Conservation (phyloP, 2,797 vertebrate species). For the Phataginus tricuspis region DNA sequence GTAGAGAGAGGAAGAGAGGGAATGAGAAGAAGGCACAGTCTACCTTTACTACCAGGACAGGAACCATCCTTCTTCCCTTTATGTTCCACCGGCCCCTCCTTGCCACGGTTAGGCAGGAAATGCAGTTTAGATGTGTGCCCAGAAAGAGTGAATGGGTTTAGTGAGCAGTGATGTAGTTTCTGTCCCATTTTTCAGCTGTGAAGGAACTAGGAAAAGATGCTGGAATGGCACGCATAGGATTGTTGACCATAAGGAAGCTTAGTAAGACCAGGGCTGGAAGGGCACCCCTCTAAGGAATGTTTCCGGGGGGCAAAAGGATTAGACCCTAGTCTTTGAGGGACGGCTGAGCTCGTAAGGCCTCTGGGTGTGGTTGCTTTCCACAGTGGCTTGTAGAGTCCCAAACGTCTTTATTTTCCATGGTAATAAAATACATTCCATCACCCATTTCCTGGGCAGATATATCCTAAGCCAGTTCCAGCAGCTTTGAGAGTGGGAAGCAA, state of each 20-base stretch:
- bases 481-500: background rate
- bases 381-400: background rate
- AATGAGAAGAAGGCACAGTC: background rate
- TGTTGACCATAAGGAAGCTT: background rate
- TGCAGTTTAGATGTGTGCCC: background rate
- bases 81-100: background rate
- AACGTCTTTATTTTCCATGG: background rate
- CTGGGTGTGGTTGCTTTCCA: background rate
- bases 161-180: background rate
- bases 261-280: background rate
- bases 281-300: background rate
- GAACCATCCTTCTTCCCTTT: background rate
- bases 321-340: background rate
- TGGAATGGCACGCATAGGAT: background rate
- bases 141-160: background rate
- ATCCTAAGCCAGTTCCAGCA: background rate
- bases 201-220: background rate
- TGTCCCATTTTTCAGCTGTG: background rate
- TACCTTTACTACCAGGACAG: background rate
- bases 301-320: background rate
- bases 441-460: background rate
- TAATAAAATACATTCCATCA: background rate
- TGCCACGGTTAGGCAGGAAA: background rate
- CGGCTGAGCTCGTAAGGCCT: background rate
- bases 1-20: background rate